Base-by-base conservation (phyloP, 2,888 invertebrate species). In the Drosophila aldrichi region DNA sequence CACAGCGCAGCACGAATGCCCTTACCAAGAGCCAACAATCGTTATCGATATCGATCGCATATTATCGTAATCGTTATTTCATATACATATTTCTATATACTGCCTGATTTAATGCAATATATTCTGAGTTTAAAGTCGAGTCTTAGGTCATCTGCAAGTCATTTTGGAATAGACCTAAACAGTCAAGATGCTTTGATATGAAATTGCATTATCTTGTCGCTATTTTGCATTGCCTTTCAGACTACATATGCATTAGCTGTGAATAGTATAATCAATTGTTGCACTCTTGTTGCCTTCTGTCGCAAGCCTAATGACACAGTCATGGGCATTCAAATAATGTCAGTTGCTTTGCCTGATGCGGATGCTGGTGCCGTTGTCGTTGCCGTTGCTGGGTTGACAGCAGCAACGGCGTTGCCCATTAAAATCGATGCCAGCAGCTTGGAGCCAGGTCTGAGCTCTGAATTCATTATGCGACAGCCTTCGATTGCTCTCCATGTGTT, bases 401-500 rank as follows among this genome's bases (percentile, higher is more conserved):
- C 73, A 63, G 41, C 77, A 77, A 66, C 70, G 60, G 32, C 25
- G 36, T 40, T 43, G 54, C 54, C 70, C 66, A 84, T 84, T 82
- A 76, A 84, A 76, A 69, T 59, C 75, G 69, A 63, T 69, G 68
- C 54, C 55, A 60, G 43, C 48, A 54, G 36, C 52, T 81, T 36
- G 29, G 58, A 62, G 61, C 32, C 59, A 57, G 60, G 57, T 22
- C 49, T 55, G 25, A 41, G 44, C 59, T 66, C 64, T 70, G 81
- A 77, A 80, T 71, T 80, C 79, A 82, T 82, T 80, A 78, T 74
- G 65, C 58, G 69, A 70, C 66, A 63, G 57, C 52, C 74, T 74
- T 73, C 76, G 77, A 82, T 82, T 76, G 8, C 43, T 41, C 18
- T 41, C 20, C 48, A 46, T 40, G 52, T 55, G 32, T 48, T 18